phyloP scores from a whole-genome alignment of 2,113 vertebrate genomes.

The Typhlomys cinereus region DNA sequence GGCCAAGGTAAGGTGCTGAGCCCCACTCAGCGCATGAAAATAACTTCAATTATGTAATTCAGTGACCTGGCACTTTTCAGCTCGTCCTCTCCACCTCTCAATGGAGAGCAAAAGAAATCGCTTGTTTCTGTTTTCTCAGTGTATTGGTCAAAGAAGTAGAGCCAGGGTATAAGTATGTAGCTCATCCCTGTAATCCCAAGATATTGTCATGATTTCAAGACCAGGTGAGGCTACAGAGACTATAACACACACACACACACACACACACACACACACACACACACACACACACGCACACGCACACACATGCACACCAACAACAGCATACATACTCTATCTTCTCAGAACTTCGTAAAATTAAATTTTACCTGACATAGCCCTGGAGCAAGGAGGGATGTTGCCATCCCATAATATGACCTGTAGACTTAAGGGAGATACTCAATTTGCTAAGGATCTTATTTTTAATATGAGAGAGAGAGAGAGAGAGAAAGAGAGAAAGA shows the following conservation, averaged over 20 bases:
- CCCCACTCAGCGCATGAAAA: neutral
- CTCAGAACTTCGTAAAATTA: neutral
- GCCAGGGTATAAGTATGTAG: too few species aligned
- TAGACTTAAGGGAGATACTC: neutral
- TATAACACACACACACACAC: neutral
- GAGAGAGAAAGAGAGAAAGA: neutral
- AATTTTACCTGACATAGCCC: neutral
- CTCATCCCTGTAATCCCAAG: neutral
- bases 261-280: too few species aligned
- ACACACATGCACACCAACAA: too few species aligned
- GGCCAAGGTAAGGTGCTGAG: constrained; percentile 17
- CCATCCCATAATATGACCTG: neutral
- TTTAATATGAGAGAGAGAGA: neutral
- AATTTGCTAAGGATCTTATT: neutral
- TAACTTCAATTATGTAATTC: neutral
- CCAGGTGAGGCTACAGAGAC: neutral
- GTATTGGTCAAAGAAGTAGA: neutral
- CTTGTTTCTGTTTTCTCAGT: neutral
- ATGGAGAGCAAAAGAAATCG: neutral
- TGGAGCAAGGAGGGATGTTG: neutral
- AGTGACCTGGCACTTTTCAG: neutral
- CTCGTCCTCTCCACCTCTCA: neutral
- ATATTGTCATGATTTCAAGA: neutral
- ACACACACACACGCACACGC: too few species aligned
- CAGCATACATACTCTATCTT: too few species aligned